Evolutionary conservation across 1,140 invertebrate genomes (phyloP), one percentile per base, ranked within the genome.

Genomic region (Lethocerus indicus): DNA sequence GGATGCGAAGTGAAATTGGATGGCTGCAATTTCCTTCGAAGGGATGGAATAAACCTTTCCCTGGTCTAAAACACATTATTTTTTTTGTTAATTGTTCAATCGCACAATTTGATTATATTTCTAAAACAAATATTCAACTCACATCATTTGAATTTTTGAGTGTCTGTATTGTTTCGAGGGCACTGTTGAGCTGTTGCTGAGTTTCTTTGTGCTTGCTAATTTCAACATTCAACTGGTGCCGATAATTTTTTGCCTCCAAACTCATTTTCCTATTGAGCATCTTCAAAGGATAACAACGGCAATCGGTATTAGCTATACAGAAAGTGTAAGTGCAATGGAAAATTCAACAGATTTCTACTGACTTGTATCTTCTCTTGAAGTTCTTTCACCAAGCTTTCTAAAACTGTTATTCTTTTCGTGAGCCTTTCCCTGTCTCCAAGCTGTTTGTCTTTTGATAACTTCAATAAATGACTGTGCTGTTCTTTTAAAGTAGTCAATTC

Each of bases 391-490:
- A 71, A 75, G n/a, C 70, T 62, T 50, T 72, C 74, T 47, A 83
- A 61, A 14, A 76, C 72, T 9, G 71, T 64, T 14, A 84, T 63
- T 62, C 79, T 71, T 12, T 70, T 64, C 54, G 76, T 71, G 4
- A 86, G 64, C 58, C 79, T 79, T 55, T 84, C 80, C 25, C 83
- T 69, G 53, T 83, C 81, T 21, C 70, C 68, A 4, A 85, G 69
- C 58, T 81, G 78, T 54, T 71, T 76, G 58, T 84, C 78, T 61
- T 74, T 82, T 56, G 74, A 79, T 6, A 84, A 63, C 54, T 76
- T 69, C 42, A 74, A 60, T 47, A 83, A 67, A 63, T 81, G 78
- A 56, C 74, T 75, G 46, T 76, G 70, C 45, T 74, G 66, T 41
- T 68, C 65, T 55, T 74, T 75, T 24, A 84, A 59, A 55, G 74